Base-by-base conservation (phyloP, 2,113 vertebrate species). In the Percina caprodes region DNA sequence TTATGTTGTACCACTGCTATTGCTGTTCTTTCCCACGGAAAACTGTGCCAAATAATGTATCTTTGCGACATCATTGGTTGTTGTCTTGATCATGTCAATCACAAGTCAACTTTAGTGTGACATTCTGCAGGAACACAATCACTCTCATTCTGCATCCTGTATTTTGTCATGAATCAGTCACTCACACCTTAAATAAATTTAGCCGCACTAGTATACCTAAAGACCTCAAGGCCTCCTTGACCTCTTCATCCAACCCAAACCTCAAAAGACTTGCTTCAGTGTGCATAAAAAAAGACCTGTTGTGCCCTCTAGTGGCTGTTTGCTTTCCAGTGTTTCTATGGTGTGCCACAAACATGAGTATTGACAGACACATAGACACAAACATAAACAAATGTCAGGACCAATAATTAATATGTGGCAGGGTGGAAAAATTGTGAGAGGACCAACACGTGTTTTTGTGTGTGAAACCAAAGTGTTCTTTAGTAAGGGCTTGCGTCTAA, bases 281-380 rank as follows among this genome's bases (percentile, higher is more conserved):
- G 24, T 74, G 35, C 6, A 83, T 78, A 80, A 77, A 80, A 77
- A 80, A 85, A 86, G 91, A 77, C 77, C 89, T 89, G 54, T 85
- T 56, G 70, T 80, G 89, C 89, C 93, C 88, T 90, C 92, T 93
- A 90, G 92, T 90, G 93, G 87, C 71, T 16, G 18, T 46, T 73
- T 72, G 23, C 21, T 13, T 26, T 42, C 5, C 4, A 19, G 16
- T 48, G 11, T 59, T 74, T 48, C 0, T 26, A 24, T 5, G 24
- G 21, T 49, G 26, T 14, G 45, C 2, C 24, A 39, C 35, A 42
- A 69, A 52, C 13, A 42, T 1, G 6, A 61, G 5, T 21, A 18
- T 24, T 24, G 48, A 67, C 39, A 65, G 18, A 26, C 59, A 49
- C 8, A 5, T 52, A 70, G 3, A 55, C 26, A 23, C 18, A 45